phyloP scores from a whole-genome alignment of 2,113 vertebrate species.

The Microcebus murinus region DNA sequence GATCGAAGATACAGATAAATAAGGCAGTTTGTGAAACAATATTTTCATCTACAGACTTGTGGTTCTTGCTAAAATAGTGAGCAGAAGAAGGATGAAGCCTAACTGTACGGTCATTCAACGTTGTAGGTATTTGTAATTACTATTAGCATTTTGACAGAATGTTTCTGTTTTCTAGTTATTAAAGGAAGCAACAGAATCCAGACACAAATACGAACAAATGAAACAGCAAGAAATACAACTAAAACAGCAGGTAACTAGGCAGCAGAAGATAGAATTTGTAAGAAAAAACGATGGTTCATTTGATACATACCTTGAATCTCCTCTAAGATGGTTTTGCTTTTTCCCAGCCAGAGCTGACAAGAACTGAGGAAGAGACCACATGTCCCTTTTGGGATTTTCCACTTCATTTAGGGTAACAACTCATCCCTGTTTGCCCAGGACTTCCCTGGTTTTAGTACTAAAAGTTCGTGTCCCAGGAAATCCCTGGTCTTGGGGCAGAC shows the following conservation, averaged over 20 bases:
- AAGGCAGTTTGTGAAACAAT: not conserved
- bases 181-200: constrained; percentile 96
- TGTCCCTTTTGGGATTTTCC: not conserved
- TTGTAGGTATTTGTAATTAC: constrained; percentile 27
- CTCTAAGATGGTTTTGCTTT: not conserved
- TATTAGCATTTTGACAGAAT: constrained; percentile 70
- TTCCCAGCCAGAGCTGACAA: not conserved
- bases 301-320: not conserved
- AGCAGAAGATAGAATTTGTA: not conserved
- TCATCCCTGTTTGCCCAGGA: not conserved
- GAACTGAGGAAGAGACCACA: not conserved
- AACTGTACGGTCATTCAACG: not conserved
- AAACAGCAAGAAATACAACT: constrained; percentile 97
- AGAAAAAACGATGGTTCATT: not conserved
- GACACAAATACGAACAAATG: constrained; percentile 98
- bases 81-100: not conserved
- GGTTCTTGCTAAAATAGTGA: constrained; percentile 20
- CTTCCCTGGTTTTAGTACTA: not conserved
- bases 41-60: not conserved
- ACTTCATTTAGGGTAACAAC: not conserved
- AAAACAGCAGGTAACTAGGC: constrained; percentile 93
- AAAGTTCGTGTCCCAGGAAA: not conserved
- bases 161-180: constrained; percentile 90
- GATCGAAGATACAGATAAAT: not conserved
- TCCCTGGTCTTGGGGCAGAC: not conserved